Conservation (phyloP, 2,797 vertebrate genomes). For the Hypotaenidia okinawae region DNA sequence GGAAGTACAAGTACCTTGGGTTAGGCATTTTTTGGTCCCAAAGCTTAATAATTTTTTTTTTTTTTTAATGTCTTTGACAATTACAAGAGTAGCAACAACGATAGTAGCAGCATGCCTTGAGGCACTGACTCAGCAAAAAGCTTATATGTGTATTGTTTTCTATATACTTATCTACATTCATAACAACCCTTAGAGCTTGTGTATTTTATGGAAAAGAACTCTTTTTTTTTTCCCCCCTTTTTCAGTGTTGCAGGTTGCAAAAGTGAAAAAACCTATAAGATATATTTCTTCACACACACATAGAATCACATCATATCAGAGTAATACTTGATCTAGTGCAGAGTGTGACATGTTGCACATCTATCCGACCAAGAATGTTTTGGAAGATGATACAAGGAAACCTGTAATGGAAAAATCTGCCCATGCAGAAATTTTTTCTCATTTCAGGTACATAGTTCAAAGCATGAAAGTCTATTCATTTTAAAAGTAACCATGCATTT, state of each 20-base stretch:
- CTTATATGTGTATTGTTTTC: not conserved
- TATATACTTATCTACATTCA: not conserved
- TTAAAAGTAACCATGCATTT: conserved; percentile 23
- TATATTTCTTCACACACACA: not conserved
- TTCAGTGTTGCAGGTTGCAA: not conserved
- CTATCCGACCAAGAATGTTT: not conserved
- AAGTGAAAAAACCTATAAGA: not conserved
- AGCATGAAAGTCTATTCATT: conserved; percentile 17
- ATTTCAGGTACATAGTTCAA: conserved; percentile 23
- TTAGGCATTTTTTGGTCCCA: not conserved
- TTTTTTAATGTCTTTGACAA: not conserved
- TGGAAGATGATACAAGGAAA: conserved; percentile 24
- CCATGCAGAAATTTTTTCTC: conserved; percentile 45
- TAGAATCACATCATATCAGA: not conserved
- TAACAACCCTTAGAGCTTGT: not conserved
- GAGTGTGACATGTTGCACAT: not conserved
- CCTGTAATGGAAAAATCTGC: conserved; percentile 32
- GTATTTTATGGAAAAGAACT: not conserved
- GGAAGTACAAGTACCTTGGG: not conserved
- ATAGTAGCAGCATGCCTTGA: not conserved
- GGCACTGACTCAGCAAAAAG: not conserved
- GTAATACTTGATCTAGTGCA: not conserved
- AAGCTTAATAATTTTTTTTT: not conserved
- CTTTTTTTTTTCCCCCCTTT: accelerated
- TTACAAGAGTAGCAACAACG: not conserved